phyloP scores from a whole-genome alignment of 1,140 invertebrate species.

The Cotesia chilonis region DNA sequence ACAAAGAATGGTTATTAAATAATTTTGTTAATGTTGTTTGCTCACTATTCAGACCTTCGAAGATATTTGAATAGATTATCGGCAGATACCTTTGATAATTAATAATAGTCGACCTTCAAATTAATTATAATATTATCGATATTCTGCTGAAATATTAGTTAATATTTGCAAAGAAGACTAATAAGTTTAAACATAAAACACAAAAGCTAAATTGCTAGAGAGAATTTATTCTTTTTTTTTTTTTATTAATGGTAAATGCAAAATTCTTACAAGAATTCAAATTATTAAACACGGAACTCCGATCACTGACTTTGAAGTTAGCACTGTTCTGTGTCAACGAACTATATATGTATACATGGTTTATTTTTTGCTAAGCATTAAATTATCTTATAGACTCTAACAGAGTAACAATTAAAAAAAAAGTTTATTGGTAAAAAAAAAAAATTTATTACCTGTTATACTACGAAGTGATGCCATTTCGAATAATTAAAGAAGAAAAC shows the following conservation, averaged over 20 bases:
- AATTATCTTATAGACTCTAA: too few relatives aligned
- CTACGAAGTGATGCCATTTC: not conserved
- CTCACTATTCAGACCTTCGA: too few relatives aligned
- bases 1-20: too few relatives aligned
- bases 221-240: not conserved
- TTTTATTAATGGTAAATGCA: not conserved
- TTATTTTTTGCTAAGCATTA: not conserved
- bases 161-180: too few relatives aligned
- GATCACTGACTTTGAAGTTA: slow-evolving; percentile 17
- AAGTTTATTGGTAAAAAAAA: not conserved
- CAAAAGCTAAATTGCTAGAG: not conserved
- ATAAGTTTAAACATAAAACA: not conserved
- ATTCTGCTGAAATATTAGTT: too few relatives aligned
- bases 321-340: slow-evolving; percentile 5
- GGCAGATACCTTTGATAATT: too few relatives aligned
- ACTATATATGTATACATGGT: not conserved
- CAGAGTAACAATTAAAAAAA: too few relatives aligned
- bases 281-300: not conserved
- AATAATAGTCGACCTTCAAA: too few relatives aligned
- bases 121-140: too few relatives aligned
- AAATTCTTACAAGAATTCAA: not conserved
- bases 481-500: not conserved
- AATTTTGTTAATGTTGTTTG: too few relatives aligned
- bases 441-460: not conserved
- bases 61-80: too few relatives aligned